These are phyloP conservation scores for Frieseomelitta varia DNA, from an alignment of 1,140 invertebrate species.

Conservation along the genomic window DNA sequence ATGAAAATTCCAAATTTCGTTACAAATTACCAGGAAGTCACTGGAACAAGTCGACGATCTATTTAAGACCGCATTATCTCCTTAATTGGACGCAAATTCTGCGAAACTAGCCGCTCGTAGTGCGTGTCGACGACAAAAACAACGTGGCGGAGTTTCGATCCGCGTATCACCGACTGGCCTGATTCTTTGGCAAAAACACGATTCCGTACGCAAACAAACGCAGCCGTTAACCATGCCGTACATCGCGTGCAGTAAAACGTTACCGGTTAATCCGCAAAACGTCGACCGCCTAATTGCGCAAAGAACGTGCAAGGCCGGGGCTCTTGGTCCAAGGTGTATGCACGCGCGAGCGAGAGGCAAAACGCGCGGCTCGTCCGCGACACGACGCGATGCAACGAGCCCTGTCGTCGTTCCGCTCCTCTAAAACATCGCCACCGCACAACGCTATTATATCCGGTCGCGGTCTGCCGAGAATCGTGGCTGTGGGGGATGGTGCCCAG, in stretches of 20 bases:
- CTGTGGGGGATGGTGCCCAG: conserved; percentile 35
- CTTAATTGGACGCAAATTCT: background rate
- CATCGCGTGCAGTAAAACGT: background rate
- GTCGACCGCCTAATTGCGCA: background rate
- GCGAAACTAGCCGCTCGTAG: background rate
- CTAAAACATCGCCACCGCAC: conserved; percentile 61
- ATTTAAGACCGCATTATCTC: background rate
- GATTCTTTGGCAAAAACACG: background rate
- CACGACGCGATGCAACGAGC: conserved; percentile 9
- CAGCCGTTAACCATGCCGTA: background rate
- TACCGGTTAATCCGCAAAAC: background rate
- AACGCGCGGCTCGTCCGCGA: background rate
- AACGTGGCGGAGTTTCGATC: background rate
- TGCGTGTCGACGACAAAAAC: background rate
- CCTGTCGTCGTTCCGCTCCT: conserved; percentile 15
- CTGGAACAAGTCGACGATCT: background rate
- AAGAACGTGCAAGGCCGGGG: background rate
- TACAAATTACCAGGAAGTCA: too few species aligned
- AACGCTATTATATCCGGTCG: conserved; percentile 48
- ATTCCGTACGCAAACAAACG: background rate
- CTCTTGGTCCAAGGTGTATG: background rate
- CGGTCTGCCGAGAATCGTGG: conserved; percentile 37
- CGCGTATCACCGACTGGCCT: background rate
- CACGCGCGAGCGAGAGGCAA: background rate
- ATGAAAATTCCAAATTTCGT: too few species aligned